Evolutionary conservation across 2,888 invertebrate species (phyloP).

Genomic region (Horisme vitalbata): DNA sequence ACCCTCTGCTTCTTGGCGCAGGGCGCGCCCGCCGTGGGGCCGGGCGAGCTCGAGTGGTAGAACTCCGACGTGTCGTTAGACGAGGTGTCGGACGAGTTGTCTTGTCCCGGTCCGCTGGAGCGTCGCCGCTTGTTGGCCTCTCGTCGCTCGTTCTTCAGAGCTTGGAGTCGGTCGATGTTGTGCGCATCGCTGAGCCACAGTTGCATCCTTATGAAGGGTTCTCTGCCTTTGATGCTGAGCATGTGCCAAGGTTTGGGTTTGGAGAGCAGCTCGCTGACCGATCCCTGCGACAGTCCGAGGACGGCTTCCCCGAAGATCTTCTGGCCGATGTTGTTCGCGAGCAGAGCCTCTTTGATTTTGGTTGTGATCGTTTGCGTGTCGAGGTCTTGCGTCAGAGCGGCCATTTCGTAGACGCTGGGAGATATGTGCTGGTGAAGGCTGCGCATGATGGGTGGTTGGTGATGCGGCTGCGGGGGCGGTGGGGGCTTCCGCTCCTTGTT

Average conservation of each 20-base stretch:
- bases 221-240: conserved; percentile 98
- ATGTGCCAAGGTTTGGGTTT: conserved; percentile 99
- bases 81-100: conserved; percentile 93
- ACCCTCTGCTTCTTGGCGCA: conserved; percentile 98
- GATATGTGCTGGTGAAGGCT: conserved; percentile 92
- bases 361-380: conserved; percentile 98
- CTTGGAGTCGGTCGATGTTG: conserved; percentile 96
- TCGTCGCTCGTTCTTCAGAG: conserved; percentile 93
- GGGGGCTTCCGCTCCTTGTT: conserved; percentile 82
- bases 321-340: conserved; percentile 98
- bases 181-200: conserved; percentile 97
- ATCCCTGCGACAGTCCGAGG: conserved; percentile 97
- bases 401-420: conserved; percentile 98
- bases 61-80: conserved; percentile 95
- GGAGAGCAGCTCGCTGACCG: conserved; percentile 97
- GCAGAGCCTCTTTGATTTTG: conserved; percentile 97
- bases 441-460: conserved; percentile 86
- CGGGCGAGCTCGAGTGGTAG: conserved; percentile 92
- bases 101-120: conserved; percentile 91
- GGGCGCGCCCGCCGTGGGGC: conserved; percentile 88
- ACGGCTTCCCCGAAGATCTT: conserved; percentile 99
- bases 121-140: conserved; percentile 95
- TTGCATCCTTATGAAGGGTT: conserved; percentile 98
- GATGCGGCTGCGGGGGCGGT: conserved; percentile 84
- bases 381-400: conserved; percentile 96